These are phyloP conservation scores for Sorex maritimensis DNA, from an alignment of 2,797 vertebrate genomes.

Conservation along the genomic window DNA sequence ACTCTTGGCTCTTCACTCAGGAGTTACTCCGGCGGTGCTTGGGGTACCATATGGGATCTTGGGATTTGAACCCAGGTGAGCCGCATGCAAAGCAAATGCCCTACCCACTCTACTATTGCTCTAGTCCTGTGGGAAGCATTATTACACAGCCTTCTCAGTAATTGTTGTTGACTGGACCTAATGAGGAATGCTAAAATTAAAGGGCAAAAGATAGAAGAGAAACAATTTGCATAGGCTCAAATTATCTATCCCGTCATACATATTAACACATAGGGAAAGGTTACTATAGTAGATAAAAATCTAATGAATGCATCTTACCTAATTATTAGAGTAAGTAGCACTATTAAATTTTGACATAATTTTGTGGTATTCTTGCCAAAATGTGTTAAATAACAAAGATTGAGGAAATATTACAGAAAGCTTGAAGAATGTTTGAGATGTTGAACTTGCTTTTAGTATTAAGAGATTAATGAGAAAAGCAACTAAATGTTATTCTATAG, in stretches of 20 bases:
- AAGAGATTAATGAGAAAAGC: slow-evolving; percentile 15
- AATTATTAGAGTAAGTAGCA: slow-evolving; percentile 24
- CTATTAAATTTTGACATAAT: neutral
- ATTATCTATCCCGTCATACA: neutral
- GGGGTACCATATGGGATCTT: too few species aligned
- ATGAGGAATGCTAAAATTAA: slow-evolving; percentile 26
- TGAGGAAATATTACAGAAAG: neutral
- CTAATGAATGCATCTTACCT: neutral
- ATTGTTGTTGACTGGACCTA: neutral
- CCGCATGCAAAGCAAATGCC: too few species aligned
- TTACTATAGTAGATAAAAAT: neutral
- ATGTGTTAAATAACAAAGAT: slow-evolving; percentile 27
- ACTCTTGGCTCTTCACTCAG: too few species aligned
- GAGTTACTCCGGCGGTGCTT: too few species aligned
- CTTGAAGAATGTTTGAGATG: neutral
- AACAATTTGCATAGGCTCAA: neutral
- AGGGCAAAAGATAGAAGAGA: slow-evolving; percentile 16
- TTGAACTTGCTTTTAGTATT: too few species aligned
- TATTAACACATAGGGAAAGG: neutral
- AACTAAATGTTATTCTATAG: neutral
- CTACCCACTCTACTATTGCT: too few species aligned
- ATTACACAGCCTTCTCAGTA: neutral
- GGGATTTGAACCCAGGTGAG: too few species aligned
- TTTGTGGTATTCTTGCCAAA: slow-evolving; percentile 25
- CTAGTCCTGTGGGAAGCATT: neutral